Percentiles rank a stretch among this genome's conserved stretches.
These are phyloP conservation scores for silkworm (Bombyx mori) DNA, from an alignment of 1,140 invertebrate species.

Conservation along the genomic window DNA sequence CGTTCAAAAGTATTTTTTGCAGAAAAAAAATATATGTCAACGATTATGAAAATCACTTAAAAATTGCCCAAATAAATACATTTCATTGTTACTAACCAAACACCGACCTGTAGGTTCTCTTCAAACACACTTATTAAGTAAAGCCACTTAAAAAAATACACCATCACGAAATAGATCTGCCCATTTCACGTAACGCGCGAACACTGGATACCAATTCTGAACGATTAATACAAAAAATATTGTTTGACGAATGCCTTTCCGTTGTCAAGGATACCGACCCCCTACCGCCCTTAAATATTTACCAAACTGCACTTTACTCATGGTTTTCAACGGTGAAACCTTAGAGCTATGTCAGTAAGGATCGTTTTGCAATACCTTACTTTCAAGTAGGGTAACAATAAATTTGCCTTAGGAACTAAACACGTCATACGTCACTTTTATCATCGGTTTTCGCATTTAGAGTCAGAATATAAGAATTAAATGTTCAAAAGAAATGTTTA, in stretches of 20 bases:
- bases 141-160: not conserved
- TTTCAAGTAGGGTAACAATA: too few species aligned
- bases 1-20: too few species aligned
- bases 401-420: too few species aligned
- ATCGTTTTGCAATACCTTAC: too few species aligned
- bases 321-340: too few species aligned
- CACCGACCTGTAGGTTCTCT: not conserved
- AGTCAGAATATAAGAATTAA: constrained; percentile 15
- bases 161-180: constrained; percentile 11
- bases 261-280: constrained; percentile 24
- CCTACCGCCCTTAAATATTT: constrained; percentile 7
- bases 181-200: constrained; percentile 8
- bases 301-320: too few species aligned
- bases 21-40: too few species aligned
- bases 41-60: too few species aligned
- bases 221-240: constrained; percentile 24
- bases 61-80: too few species aligned
- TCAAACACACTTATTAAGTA: constrained; percentile 2
- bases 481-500: constrained; percentile 52
- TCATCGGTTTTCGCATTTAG: constrained; percentile 10
- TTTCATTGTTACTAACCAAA: too few species aligned
- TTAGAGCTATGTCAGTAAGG: too few species aligned
- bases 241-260: constrained; percentile 23
- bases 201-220: constrained; percentile 22
- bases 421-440: too few species aligned